These are phyloP conservation scores for Brevimyrus niger DNA, from an alignment of 2,113 vertebrate species.

Conservation along the genomic window DNA sequence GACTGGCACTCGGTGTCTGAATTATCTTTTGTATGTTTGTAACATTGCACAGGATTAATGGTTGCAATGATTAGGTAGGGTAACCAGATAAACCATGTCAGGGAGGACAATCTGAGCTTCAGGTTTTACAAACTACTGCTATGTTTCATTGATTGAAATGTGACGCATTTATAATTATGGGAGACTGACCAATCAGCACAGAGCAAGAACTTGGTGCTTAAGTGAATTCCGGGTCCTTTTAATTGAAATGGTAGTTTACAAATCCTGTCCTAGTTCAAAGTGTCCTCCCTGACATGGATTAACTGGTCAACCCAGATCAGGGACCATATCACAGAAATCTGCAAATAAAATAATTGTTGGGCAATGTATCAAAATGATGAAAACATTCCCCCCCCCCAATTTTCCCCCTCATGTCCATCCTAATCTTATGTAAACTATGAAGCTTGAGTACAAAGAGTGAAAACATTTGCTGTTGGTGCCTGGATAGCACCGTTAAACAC, in stretches of 20 bases:
- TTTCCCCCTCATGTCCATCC: not conserved
- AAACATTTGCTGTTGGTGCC: not conserved
- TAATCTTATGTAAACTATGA: not conserved
- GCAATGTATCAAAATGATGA: not conserved
- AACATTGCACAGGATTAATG: too few relatives aligned
- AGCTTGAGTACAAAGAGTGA: not conserved
- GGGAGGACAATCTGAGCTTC: not conserved
- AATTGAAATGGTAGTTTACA: not conserved
- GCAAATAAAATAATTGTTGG: not conserved
- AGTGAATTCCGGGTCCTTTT: too few relatives aligned
- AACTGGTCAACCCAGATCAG: not conserved
- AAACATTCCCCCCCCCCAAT: not conserved
- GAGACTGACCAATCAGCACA: not conserved
- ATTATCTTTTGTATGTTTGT: too few relatives aligned
- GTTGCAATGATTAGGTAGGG: too few relatives aligned
- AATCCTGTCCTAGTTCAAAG: not conserved
- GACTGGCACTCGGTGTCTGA: too few relatives aligned
- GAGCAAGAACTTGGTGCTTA: not conserved
- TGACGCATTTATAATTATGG: not conserved
- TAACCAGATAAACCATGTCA: not conserved
- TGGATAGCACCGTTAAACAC: not conserved
- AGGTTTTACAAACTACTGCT: not conserved
- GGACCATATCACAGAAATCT: not conserved
- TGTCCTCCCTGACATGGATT: not conserved
- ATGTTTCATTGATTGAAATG: not conserved